These are phyloP conservation scores for Andrena hattorfiana DNA, from an alignment of 2,888 invertebrate genomes.

Conservation along the genomic window DNA sequence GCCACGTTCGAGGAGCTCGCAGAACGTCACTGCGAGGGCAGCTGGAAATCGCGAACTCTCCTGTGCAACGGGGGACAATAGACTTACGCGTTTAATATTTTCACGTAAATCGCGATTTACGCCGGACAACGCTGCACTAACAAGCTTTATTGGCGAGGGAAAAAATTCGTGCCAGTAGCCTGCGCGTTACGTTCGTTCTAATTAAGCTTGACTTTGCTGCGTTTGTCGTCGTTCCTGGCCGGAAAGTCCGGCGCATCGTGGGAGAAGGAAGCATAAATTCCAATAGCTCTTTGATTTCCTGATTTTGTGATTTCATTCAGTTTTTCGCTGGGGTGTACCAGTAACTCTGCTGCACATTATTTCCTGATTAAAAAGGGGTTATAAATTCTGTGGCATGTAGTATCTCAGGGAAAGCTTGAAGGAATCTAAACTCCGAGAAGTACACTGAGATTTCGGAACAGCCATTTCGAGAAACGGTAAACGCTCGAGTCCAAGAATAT, in stretches of 20 bases:
- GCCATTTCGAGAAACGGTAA: constrained; percentile 3
- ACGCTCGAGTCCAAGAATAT: not conserved
- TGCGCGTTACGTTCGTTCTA: constrained; percentile 16
- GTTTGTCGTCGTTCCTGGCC: not conserved
- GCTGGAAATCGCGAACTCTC: constrained; percentile 21
- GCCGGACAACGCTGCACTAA: not conserved
- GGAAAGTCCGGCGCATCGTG: not conserved
- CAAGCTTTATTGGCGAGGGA: constrained; percentile 22
- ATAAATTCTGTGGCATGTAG: too few relatives aligned
- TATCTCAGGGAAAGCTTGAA: not conserved
- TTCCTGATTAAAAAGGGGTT: too few relatives aligned
- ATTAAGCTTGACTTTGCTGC: constrained; percentile 11
- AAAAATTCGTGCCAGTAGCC: not conserved
- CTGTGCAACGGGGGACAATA: not conserved
- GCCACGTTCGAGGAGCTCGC: constrained; percentile 32
- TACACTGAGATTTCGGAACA: not conserved
- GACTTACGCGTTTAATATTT: constrained; percentile 23
- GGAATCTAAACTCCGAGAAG: not conserved
- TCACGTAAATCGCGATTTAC: constrained; percentile 29
- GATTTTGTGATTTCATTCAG: too few relatives aligned
- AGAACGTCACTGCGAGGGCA: not conserved
- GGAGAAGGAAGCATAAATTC: too few relatives aligned
- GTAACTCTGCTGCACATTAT: too few relatives aligned
- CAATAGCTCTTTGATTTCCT: too few relatives aligned
- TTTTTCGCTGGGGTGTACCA: too few relatives aligned